Evolutionary conservation across 2,113 vertebrate genomes (phyloP), one percentile per base, ranked within the genome.

Genomic region (Prionailurus viverrinus): DNA sequence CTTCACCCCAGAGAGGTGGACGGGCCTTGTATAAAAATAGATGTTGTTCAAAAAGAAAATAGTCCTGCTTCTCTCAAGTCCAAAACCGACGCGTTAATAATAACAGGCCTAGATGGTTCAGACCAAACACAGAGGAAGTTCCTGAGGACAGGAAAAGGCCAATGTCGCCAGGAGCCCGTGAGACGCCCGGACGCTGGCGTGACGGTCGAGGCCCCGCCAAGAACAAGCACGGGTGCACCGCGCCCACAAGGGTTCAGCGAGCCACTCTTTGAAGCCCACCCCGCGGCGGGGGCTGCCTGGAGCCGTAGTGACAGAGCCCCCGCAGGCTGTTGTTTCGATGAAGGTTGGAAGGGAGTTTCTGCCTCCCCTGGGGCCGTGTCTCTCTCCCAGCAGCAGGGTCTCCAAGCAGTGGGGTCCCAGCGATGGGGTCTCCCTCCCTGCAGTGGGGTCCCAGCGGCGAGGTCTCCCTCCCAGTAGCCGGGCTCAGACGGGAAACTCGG

Each of bases 161-260:
- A 1, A 1, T 2, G 29, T 51, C 10, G 16, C 87, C 82, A 36
- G 58, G 36, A 92, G 66, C 55, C 55, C 10, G 65, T 1, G 16
- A 33, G 76, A 36, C 5, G 0, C 95, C 74, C 90, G 31, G 69
- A 13, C 4, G 51, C 79, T 33, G 36, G 61, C 2, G 10, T 79
- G 48, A 36, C 29, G 29, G 27, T 7, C 14, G 0, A 7, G 53
- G 58, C n/a, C 25, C n/a, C 9, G 0, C 88, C 1, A 3, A 27
- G 41, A 41, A 23, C 55, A 53, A 19, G 4, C 9, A 1, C 31
- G 23, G 13, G 12, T 39, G 36, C 76, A 36, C n/a, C 7, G 0
- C 33, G 5, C 65, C 25, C 1, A n/a, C 58, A 23, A 16, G 76
- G 14, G 3, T 21, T 15, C 0, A 0, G 1, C 11, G 0, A 3